Base-by-base conservation (phyloP, 2,888 invertebrate species). In the Polydrusus cervinus region DNA sequence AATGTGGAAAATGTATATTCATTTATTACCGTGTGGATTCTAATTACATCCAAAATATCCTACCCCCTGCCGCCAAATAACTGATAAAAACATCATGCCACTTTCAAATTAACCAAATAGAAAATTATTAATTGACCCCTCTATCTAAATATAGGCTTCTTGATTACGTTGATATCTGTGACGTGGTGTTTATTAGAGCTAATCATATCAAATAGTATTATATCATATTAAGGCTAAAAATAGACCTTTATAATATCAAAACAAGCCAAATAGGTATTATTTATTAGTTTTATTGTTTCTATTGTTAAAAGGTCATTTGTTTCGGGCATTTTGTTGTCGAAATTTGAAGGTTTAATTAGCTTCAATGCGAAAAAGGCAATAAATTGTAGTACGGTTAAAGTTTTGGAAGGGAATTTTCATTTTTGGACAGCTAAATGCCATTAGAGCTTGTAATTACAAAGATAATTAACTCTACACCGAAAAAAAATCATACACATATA, bases 101-200 rank as follows among this genome's bases (percentile, higher is more conserved):
- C 55, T n/a, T 38, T 9, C 45, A 61, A 71, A 65, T 71, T 65
- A 64, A 71, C 30, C 65, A 71, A 71, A 57, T 40, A 53, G 20
- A 53, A 18, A 64, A 71, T 57, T 10, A 34, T 34, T 62, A 65
- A 71, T 71, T 71, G 71, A 71, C 71, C 71, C 71, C 65, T 62
- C 38, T 55, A 45, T 65, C 38, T 51, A 71, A 62, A 71, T 45
- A 45, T 57, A 60, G 65, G 14, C 55, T 18, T 16, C 45, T 65
- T 71, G 65, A 71, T 71, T 71, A 57, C 25, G 25, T 25, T 25
- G 25, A 25, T 55, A 65, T 71, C 65, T 55, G 55, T 71, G 71
- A 71, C 71, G 71, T 71, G 47, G 34, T 65, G 71, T 71, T 71
- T 71, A 53, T 71, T 65, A 65, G 40, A 71, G 71, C 55, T 65